Conservation (phyloP, 2,888 invertebrate genomes). For the Anoncus sp. region DNA sequence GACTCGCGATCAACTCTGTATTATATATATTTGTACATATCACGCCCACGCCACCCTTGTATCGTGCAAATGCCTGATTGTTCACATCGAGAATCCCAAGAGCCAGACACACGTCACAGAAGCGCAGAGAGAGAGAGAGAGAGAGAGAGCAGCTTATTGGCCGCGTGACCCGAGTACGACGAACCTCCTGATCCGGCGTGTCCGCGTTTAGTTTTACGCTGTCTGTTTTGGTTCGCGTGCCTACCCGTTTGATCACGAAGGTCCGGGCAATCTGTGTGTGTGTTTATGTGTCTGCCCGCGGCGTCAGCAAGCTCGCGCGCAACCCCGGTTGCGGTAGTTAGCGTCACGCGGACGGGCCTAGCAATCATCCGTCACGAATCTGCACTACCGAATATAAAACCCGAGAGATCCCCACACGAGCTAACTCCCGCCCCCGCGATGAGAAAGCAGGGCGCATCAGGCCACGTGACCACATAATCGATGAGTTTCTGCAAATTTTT, state of each 20-base stretch:
- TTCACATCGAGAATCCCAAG: conserved; percentile 4
- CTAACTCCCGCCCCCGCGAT: conserved; percentile 5
- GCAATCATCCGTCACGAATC: conserved; percentile 63
- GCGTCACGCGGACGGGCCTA: conserved; percentile 78
- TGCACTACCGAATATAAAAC: conserved; percentile 25
- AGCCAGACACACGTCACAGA: conserved; percentile 13
- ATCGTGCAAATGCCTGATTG: background rate
- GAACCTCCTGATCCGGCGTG: conserved; percentile 32
- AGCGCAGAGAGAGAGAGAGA: no score
- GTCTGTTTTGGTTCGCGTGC: conserved; percentile 39
- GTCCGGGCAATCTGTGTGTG: no score
- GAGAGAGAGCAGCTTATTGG: no score
- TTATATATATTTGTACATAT: background rate
- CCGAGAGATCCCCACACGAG: conserved; percentile 25
- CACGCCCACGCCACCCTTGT: background rate
- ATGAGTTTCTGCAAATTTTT: conserved; percentile 9
- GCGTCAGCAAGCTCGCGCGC: conserved; percentile 71
- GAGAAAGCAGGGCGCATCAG: no score
- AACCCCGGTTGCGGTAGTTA: conserved; percentile 82
- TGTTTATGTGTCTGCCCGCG: conserved; percentile 51
- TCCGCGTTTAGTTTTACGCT: conserved; percentile 29
- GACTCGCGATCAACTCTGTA: background rate
- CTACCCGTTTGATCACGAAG: conserved; percentile 2
- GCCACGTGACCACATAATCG: conserved; percentile 22
- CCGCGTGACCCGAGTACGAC: conserved; percentile 39